A percentile compares a stretch with the other conserved stretches of the same genome.
Conservation (phyloP, 2,888 invertebrate species). For the Opisthograptis luteolata region DNA sequence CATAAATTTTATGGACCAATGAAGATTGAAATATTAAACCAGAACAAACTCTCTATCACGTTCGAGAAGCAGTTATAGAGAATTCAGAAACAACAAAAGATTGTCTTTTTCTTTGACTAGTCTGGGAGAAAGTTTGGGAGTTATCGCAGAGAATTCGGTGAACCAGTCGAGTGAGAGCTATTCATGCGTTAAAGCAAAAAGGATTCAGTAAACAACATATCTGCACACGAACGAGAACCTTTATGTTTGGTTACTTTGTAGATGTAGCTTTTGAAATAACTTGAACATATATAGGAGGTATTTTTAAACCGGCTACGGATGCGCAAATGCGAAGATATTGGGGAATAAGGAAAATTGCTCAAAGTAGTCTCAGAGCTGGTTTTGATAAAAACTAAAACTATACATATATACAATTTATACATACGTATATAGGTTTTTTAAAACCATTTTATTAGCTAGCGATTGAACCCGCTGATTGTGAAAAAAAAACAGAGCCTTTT, state of each 20-base stretch:
- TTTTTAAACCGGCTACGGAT: too few relatives aligned
- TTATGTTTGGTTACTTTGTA: slow-evolving; percentile 22
- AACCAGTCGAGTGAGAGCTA: slow-evolving; percentile 53
- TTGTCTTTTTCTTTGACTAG: slow-evolving; percentile 51
- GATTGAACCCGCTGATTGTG: too few relatives aligned
- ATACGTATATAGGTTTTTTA: not conserved
- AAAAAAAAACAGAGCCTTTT: too few relatives aligned
- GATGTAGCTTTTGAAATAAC: slow-evolving; percentile 14
- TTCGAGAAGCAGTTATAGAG: slow-evolving; percentile 24
- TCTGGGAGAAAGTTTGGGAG: slow-evolving; percentile 50
- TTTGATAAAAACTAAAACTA: too few relatives aligned
- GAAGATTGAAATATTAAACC: slow-evolving; percentile 5
- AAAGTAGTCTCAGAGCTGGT: too few relatives aligned
- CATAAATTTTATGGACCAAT: not conserved
- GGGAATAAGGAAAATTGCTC: too few relatives aligned
- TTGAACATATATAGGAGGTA: slow-evolving; percentile 2
- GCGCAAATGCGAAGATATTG: too few relatives aligned
- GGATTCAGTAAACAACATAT: slow-evolving; percentile 56
- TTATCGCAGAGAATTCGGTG: slow-evolving; percentile 52
- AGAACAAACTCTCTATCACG: slow-evolving; percentile 15
- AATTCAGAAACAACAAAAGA: slow-evolving; percentile 43
- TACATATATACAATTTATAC: not conserved
- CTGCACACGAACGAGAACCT: slow-evolving; percentile 38
- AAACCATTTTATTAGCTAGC: too few relatives aligned
- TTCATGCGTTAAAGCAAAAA: slow-evolving; percentile 57